Evolutionary conservation across 2,888 invertebrate species (phyloP), one percentile per base, ranked within the genome.

Genomic region (Lasioglossum calceatum): DNA sequence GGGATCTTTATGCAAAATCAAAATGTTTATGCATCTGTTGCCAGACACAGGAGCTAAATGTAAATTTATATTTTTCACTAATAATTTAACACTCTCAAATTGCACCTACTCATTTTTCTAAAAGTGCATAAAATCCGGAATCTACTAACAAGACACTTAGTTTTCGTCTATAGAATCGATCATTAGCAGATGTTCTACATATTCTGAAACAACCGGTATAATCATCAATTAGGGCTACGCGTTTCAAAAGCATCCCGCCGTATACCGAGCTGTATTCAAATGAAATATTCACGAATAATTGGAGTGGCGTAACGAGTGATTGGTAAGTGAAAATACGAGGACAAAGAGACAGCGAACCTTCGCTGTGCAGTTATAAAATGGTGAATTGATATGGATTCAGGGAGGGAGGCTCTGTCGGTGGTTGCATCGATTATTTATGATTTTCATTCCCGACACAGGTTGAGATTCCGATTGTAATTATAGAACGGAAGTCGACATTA

Each of bases 191-290:
- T 7, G 14, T 32, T 61, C 27, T 61, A 27, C 7, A 7, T 61
- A 61, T 32, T 61, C 32, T 7, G 27, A 61, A 61, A 61, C 61
- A 61, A 2, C 27, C 5, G 12, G 32, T 32, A 16, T 64, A 64
- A 16, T 16, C 32, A 32, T 64, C 64, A 64, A 64, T 64, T 64
- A 32, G 64, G 16, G 7, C n/a, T 32, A 23, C 23, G 67, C 36
- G 19, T 39, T 70, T 39, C 4, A 32, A 23, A 32, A 70, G 32
- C 36, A 10, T 36, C 39, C 50, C 74, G 2, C 50, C 50, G 58
- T 58, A 47, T 64, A 85, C 76, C 76, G 61, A 73, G 79, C n/a
- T 72, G 64, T n/a, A 81, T 77, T 77, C 44, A 23, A 77, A 77
- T 64, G 23, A 39, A 32, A 64, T 64, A 64, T 32, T 64, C 42